A percentile compares a stretch with the other conserved stretches of the same genome.
These are phyloP conservation scores for Volucella zonaria DNA, from an alignment of 2,888 invertebrate genomes.

Conservation along the genomic window DNA sequence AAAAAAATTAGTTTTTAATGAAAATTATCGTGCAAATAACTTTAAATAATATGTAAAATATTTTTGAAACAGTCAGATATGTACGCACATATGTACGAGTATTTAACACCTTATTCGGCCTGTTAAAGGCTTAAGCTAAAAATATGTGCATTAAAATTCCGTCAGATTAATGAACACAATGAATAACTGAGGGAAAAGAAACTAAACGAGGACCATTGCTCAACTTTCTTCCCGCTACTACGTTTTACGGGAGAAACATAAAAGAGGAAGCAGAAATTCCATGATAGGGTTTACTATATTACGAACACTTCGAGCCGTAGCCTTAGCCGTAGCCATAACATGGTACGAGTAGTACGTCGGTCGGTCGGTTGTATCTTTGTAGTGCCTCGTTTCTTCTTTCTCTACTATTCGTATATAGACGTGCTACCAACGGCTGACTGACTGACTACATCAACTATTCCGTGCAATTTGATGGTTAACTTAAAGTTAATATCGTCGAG, in stretches of 20 bases:
- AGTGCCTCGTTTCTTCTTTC: neutral
- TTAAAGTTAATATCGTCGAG: constrained; percentile 45
- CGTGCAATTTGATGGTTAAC: constrained; percentile 7
- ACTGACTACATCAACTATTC: no score
- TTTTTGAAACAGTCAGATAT: neutral
- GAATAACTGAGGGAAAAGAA: constrained; percentile 19
- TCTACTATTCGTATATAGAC: neutral
- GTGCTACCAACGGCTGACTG: no score
- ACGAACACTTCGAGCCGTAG: neutral
- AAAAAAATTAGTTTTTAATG: no score
- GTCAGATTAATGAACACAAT: constrained; percentile 27
- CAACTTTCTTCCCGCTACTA: neutral
- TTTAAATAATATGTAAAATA: no score
- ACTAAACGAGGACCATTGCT: constrained; percentile 21
- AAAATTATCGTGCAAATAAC: no score
- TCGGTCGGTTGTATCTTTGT: neutral
- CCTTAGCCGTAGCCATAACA: no score
- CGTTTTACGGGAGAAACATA: constrained; percentile 19
- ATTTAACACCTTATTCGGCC: constrained; percentile 10
- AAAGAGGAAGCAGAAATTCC: constrained; percentile 11
- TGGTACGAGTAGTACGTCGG: no score
- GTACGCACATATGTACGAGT: neutral
- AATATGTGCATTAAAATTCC: constrained; percentile 7
- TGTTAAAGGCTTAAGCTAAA: neutral
- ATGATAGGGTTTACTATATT: constrained; percentile 43